Evolutionary conservation across 2,888 invertebrate species (phyloP), one percentile per base, ranked within the genome.

Genomic region (Scaptomyza polygonia): DNA sequence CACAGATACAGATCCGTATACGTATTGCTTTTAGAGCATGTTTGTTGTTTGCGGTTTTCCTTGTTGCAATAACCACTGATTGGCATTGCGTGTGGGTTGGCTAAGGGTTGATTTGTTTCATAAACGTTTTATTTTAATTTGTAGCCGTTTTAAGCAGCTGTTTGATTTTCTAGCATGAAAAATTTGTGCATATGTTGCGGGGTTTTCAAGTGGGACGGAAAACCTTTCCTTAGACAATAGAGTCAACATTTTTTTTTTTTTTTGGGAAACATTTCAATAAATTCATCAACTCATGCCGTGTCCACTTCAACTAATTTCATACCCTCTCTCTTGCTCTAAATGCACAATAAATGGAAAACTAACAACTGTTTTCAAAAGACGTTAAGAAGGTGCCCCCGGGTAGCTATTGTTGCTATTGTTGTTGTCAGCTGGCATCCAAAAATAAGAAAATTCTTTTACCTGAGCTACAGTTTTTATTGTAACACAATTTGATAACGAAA

Each of bases 261-360:
- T 21, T 21, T 21, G 21, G 25, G 25, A 5, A 25, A 69, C 72
- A 80, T 81, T 86, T 86, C 85, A 82, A 82, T 87, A 86, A 86
- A 83, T 76, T 76, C 82, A 82, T 84, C 82, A 77, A 76, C 66
- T 77, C 78, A 76, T 77, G 63, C 61, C 56, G 61, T 44, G 63
- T 61, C 67, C 87, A 82, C 82, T 82, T 82, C 82, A 82, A 82
- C 87, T 81, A 84, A 82, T 87, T 79, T 84, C 72, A 49, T 44
- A 48, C 47, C 12, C 12, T 27, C 34, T 21, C 52, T 29, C 27
- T 1, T 9, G 2, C 45, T 73, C 45, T 82, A 82, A 86, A 82
- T 86, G 82, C 57, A 81, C 76, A 78, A 79, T 82, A 87, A 82
- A 82, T 82, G 82, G 68, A 86, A 82, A 87, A 81, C 70, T 82